Percentiles rank a stretch among this genome's conserved stretches.
Evolutionary conservation across 2,113 vertebrate genomes (phyloP).

Genomic region (Oreochromis tanganicae): DNA sequence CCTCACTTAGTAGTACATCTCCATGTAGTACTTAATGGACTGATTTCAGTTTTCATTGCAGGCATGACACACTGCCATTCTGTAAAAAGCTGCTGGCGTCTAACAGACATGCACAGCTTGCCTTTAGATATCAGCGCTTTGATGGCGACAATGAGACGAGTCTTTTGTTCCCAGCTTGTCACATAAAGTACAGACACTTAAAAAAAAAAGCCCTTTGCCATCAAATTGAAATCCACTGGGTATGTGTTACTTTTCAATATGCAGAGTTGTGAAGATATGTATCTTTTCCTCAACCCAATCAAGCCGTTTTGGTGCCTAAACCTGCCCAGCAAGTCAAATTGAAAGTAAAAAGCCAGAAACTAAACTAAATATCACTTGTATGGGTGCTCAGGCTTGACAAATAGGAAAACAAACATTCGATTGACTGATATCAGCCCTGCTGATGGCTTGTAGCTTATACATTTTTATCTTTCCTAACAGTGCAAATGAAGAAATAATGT

Average conservation of each 20-base stretch:
- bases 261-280: neutral
- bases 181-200: neutral
- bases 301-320: neutral
- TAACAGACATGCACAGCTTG: neutral
- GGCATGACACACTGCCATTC: neutral
- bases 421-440: neutral
- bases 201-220: neutral
- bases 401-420: neutral
- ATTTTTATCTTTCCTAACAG: neutral
- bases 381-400: neutral
- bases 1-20: neutral
- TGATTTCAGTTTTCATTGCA: neutral
- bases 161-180: neutral
- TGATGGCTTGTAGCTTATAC: neutral
- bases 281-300: neutral
- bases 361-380: neutral
- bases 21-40: neutral
- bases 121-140: neutral
- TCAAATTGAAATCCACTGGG: neutral
- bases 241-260: neutral
- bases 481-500: neutral
- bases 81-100: neutral
- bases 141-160: neutral
- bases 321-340: neutral
- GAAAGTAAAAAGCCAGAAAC: neutral